phyloP scores from a whole-genome alignment of 2,113 vertebrate species.

The Amia ocellicauda region DNA sequence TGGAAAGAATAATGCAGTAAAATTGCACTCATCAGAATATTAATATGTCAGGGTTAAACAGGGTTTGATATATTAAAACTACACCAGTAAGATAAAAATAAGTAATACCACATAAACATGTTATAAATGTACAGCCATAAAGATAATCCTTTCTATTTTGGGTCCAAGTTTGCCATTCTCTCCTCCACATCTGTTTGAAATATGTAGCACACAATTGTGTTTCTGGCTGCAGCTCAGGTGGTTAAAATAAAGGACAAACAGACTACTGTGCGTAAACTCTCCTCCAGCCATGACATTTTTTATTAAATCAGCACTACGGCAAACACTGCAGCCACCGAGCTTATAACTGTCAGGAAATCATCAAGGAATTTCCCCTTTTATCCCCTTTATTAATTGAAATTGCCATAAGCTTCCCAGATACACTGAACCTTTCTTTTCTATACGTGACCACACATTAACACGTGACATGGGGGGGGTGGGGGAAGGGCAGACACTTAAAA shows the following conservation, averaged over 20 bases:
- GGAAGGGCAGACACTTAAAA: too few relatives aligned
- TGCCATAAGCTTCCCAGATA: too few relatives aligned
- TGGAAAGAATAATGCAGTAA: background rate
- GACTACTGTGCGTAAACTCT: conserved; percentile 73
- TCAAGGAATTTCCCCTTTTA: conserved; percentile 52
- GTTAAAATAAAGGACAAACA: conserved; percentile 80
- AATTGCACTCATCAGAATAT: conserved; percentile 16
- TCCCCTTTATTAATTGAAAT: conserved; percentile 59
- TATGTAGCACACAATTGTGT: conserved; percentile 73
- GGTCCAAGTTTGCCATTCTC: conserved; percentile 65
- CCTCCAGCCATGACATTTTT: conserved; percentile 60
- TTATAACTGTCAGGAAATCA: conserved; percentile 48
- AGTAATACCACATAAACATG: conserved; percentile 63
- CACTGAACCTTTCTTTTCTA: too few relatives aligned
- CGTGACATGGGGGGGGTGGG: too few relatives aligned
- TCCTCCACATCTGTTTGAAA: conserved; percentile 89
- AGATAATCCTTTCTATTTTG: conserved; percentile 72
- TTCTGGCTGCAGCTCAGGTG: conserved; percentile 76
- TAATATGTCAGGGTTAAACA: conserved; percentile 40
- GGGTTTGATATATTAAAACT: conserved; percentile 49
- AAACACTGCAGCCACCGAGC: conserved; percentile 41
- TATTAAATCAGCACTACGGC: conserved; percentile 61
- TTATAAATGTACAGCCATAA: conserved; percentile 64
- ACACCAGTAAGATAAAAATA: conserved; percentile 42
- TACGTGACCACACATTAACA: too few relatives aligned